Evolutionary conservation across 1,140 invertebrate species (phyloP).

Genomic region (Aricia agestis): DNA sequence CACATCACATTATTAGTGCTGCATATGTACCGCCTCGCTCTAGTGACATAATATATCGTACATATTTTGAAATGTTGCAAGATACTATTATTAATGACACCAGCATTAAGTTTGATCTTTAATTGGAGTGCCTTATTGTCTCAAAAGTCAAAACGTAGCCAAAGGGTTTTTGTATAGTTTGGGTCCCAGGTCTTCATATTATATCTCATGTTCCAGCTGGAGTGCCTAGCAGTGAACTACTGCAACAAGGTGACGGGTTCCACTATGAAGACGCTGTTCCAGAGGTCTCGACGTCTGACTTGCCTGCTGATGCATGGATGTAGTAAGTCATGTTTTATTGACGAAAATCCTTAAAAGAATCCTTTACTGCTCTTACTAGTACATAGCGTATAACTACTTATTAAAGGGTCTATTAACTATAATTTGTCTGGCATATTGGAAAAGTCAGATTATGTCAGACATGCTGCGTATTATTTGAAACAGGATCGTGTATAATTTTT

Average conservation of each 20-base stretch:
- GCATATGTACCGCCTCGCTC: too few species aligned
- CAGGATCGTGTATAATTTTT: too few species aligned
- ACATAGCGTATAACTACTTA: too few species aligned
- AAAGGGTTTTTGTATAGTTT: neutral
- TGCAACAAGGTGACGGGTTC: slow-evolving; percentile 97
- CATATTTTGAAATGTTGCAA: too few species aligned
- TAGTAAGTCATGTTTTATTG: slow-evolving; percentile 78
- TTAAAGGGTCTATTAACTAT: too few species aligned
- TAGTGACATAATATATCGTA: too few species aligned
- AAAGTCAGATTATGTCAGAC: too few species aligned
- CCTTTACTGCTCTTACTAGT: neutral
- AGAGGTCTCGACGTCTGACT: slow-evolving; percentile 93
- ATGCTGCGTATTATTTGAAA: too few species aligned
- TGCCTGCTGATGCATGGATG: slow-evolving; percentile 97
- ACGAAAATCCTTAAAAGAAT: neutral
- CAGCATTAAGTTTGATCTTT: too few species aligned
- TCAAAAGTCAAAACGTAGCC: too few species aligned
- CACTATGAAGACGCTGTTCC: slow-evolving; percentile 96
- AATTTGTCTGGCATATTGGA: too few species aligned
- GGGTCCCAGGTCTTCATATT: neutral
- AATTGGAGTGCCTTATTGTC: neutral
- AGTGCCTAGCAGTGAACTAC: slow-evolving; percentile 95
- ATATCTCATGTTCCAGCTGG: slow-evolving; percentile 80
- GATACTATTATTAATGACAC: neutral
- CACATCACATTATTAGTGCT: too few species aligned